phyloP scores from a whole-genome alignment of 2,888 invertebrate species.

The Dolichopus griseipennis region DNA sequence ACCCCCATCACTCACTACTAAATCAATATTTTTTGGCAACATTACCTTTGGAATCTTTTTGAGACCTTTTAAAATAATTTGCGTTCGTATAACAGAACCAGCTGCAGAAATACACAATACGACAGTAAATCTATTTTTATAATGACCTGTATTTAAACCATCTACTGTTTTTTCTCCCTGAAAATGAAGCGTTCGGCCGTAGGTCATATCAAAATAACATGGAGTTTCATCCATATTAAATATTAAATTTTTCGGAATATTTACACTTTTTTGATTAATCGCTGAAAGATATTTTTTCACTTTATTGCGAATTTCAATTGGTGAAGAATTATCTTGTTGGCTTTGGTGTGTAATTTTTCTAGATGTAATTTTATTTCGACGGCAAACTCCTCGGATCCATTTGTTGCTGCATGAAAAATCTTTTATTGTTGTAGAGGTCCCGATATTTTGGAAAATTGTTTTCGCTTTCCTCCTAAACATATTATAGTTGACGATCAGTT shows the following conservation, averaged over 20 bases:
- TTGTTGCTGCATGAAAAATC: background rate
- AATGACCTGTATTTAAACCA: constrained; percentile 5
- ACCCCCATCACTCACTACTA: background rate
- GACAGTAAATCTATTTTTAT: constrained; percentile 5
- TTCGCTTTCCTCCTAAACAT: background rate
- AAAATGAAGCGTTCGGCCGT: background rate
- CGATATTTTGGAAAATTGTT: background rate
- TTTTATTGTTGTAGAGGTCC: background rate
- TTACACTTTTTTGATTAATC: background rate
- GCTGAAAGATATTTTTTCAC: background rate
- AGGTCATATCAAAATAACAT: constrained; percentile 5
- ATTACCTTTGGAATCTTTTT: too few species aligned
- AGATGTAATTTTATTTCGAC: background rate
- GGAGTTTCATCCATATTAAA: constrained; percentile 3
- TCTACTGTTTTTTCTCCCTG: background rate
- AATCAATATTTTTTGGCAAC: too few species aligned
- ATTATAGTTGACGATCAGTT: background rate
- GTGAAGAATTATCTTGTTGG: background rate
- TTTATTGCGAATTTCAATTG: background rate
- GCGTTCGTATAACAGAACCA: too few species aligned
- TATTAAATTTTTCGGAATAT: background rate
- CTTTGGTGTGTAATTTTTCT: background rate
- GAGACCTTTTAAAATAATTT: background rate
- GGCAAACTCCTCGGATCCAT: background rate
- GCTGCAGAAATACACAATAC: background rate